Base-by-base conservation (phyloP, 2,888 invertebrate genomes). In the Hololepta plana region DNA sequence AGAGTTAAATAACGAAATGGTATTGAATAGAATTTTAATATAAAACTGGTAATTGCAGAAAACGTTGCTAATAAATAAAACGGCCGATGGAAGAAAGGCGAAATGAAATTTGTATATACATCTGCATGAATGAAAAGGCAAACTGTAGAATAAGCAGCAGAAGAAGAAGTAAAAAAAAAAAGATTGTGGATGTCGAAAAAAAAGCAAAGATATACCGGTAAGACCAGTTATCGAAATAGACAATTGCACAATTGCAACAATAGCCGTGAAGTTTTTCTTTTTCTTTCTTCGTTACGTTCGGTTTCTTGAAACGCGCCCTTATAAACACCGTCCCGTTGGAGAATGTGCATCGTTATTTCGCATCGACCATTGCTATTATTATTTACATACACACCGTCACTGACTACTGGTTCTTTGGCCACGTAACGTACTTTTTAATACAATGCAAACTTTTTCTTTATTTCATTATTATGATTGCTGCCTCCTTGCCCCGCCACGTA, bases 361-460 rank as follows among this genome's bases (percentile, higher is more conserved):
- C 12, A 9, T n/a, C 23, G 12, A n/a, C 23, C 23, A 22, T 22
- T 22, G 10, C 12, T 12, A 22, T 22, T 12, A 19, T 26, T 20
- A 26, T 26, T 26, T 26, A 20, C 26, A 26, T 26, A 26, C 26
- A 4, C n/a, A n/a, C n/a, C n/a, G n/a, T n/a, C n/a, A n/a, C n/a
- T 7, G 27, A 7, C 6, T 21, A 23, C 23, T 15, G 23, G 27
- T 27, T 27, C 27, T 15, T 22, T 27, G n/a, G 27, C 27, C 15
- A 15, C 12, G 27, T 27, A 27, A 27, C 27, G 27, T 27, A 27
- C 23, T n/a, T 27, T 27, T 27, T 22, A 27, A 23, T 27, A 27
- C 27, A 27, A 27, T 27, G 27, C 27, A 19, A 27, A 27, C 27
- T 27, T 27, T 23, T 27, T 27, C 23, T 23, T 27, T n/a, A n/a